Base-by-base conservation (phyloP, 2,113 vertebrate species). In the Xyliphius kryptos region DNA sequence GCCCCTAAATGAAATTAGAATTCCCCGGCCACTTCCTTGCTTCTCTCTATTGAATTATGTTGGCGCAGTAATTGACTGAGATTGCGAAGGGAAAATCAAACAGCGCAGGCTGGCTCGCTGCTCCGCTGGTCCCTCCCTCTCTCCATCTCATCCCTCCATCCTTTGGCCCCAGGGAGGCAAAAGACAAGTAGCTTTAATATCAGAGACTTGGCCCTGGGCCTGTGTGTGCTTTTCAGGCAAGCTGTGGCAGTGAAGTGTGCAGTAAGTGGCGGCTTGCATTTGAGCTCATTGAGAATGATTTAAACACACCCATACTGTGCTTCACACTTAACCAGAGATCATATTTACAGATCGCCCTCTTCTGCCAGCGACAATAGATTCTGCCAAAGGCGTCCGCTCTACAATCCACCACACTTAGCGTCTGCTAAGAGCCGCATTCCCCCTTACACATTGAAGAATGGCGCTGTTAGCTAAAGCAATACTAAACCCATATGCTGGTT, bases 181-280 rank as follows among this genome's bases (percentile, higher is more conserved):
- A 84, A 81, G 82, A 85, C 77, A 56, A 81, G 80, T 83, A 74
- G 77, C 71, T 86, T 84, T 84, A 85, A 84, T 87, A 83, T 83
- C 74, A 56, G 52, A 63, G 49, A 37, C 56, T 61, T 22, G 26
- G 41, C 57, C 67, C 69, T 56, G 41, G 75, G 9, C 54, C 6
- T 11, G 46, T 69, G 67, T 67, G 56, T n/a, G n/a, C n/a, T n/a
- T n/a, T n/a, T n/a, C n/a, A n/a, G n/a, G n/a, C n/a, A n/a, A n/a
- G n/a, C n/a, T n/a, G n/a, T n/a, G n/a, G n/a, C n/a, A n/a, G n/a
- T n/a, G n/a, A n/a, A n/a, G n/a, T n/a, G n/a, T n/a, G n/a, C n/a
- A 50, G 32, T 49, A 21, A 46, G 17, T 56, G 58, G 49, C 14
- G 63, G 67, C 60, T 73, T 71, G 62, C 73, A 40, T 59, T 72